A percentile compares a stretch with the other conserved stretches of the same genome.
Conservation (phyloP, 1,140 invertebrate genomes). For the Calosoma granatense region DNA sequence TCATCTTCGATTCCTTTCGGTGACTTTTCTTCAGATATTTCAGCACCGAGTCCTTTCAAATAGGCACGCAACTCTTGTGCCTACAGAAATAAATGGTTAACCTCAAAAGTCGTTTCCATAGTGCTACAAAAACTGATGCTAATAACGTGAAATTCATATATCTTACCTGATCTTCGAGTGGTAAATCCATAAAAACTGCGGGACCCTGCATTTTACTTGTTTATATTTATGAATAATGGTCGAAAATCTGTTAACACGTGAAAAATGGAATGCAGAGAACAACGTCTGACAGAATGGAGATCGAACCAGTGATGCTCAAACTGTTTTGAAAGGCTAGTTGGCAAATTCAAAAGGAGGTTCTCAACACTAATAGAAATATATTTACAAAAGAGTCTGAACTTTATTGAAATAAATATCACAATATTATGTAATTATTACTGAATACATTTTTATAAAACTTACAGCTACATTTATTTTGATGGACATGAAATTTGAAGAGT, state of each 20-base stretch:
- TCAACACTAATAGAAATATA: too few relatives aligned
- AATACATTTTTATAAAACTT: not conserved
- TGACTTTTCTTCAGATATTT: conserved; percentile 84
- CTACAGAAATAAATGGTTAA: conserved; percentile 44
- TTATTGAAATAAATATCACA: not conserved
- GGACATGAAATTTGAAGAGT: not conserved
- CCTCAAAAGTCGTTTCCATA: conserved; percentile 25
- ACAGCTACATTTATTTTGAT: not conserved
- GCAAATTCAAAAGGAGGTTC: too few relatives aligned
- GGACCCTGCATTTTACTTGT: conserved; percentile 54
- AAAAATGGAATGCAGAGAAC: not conserved
- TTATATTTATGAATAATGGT: not conserved
- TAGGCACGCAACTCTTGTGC: conserved; percentile 79
- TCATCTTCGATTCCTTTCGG: conserved; percentile 86
- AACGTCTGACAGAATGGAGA: not conserved
- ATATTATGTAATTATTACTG: not conserved
- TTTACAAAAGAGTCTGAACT: not conserved
- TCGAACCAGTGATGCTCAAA: too few relatives aligned
- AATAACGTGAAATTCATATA: conserved; percentile 13
- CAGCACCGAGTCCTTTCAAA: conserved; percentile 82
- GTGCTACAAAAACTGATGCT: conserved; percentile 2
- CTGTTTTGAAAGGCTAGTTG: too few relatives aligned
- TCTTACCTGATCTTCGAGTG: conserved; percentile 67
- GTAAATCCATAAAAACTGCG: conserved; percentile 71
- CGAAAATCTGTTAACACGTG: conserved; percentile 1